Evolutionary conservation across 2,888 invertebrate species (phyloP).

Genomic region (Meliscaeva auricollis): DNA sequence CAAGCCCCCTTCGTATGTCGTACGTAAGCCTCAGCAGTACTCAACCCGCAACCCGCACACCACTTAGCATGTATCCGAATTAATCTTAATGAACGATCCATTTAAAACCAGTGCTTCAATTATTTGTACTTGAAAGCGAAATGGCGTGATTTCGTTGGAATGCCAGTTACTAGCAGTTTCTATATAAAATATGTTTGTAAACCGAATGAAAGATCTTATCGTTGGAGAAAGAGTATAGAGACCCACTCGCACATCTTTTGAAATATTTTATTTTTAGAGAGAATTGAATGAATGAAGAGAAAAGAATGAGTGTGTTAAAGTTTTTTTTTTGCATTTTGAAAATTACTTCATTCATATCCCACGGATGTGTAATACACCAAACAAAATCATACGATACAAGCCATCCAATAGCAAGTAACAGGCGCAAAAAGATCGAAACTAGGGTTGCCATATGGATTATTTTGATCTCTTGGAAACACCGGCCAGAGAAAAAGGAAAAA

Average conservation of each 20-base stretch:
- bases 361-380: conserved; percentile 16
- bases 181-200: background rate
- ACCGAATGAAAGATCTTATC: conserved; percentile 18
- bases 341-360: conserved; percentile 25
- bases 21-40: background rate
- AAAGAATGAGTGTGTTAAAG: conserved; percentile 14
- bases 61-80: conserved; percentile 49
- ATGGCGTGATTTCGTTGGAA: conserved; percentile 58
- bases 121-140: conserved; percentile 52
- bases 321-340: background rate
- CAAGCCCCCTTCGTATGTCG: background rate
- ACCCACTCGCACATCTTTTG: background rate
- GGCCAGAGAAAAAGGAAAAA: too few relatives aligned
- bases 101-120: conserved; percentile 48
- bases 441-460: conserved; percentile 8
- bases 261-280: conserved; percentile 13
- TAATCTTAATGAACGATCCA: conserved; percentile 61
- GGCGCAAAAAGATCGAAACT: background rate
- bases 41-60: background rate
- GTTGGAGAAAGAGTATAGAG: background rate
- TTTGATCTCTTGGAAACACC: too few relatives aligned
- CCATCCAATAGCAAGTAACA: conserved; percentile 44
- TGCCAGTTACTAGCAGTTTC: conserved; percentile 24
- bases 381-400: conserved; percentile 56
- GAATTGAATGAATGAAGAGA: conserved; percentile 19